Conservation (phyloP, 2,113 vertebrate species). For the Cromileptes altivelis region DNA sequence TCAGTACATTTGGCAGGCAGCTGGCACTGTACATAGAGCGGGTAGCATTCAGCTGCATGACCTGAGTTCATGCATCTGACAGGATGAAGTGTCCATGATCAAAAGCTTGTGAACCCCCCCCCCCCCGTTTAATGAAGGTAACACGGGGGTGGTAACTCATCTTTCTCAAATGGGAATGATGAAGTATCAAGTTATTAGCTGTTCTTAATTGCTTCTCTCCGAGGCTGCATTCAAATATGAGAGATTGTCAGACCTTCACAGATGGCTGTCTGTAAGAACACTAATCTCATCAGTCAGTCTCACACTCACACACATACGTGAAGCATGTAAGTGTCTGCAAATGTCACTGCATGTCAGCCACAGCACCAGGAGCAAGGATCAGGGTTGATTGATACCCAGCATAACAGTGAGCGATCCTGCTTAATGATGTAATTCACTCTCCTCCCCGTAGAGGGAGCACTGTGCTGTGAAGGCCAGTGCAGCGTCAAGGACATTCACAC, state of each 20-base stretch:
- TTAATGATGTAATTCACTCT: constrained; percentile 68
- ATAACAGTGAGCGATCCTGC: constrained; percentile 11
- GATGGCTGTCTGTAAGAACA: constrained; percentile 13
- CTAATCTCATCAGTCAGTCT: constrained; percentile 36
- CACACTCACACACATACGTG: background rate
- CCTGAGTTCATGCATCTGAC: constrained; percentile 11
- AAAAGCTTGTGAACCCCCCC: background rate
- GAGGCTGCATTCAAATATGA: constrained; percentile 7
- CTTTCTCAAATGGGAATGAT: constrained; percentile 18
- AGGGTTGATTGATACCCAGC: constrained; percentile 46
- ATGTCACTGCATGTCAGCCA: constrained; percentile 40
- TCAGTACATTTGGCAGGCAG: constrained; percentile 7
- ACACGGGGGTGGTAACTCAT: background rate
- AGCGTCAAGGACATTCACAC: constrained; percentile 77
- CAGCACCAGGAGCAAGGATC: constrained; percentile 18
- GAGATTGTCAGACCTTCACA: constrained; percentile 25
- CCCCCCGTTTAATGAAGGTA: background rate
- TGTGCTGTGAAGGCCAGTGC: constrained; percentile 62
- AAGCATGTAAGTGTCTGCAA: constrained; percentile 28
- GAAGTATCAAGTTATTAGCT: constrained; percentile 26
- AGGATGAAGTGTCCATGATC: constrained; percentile 15
- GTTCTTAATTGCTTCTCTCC: constrained; percentile 13
- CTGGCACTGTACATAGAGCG: background rate
- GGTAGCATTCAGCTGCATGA: constrained; percentile 21
- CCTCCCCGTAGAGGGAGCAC: constrained; percentile 77